A percentile compares a stretch with the other conserved stretches of the same genome.
These are phyloP conservation scores for Pollimyrus isidori DNA, from an alignment of 2,113 vertebrate genomes.

Conservation along the genomic window DNA sequence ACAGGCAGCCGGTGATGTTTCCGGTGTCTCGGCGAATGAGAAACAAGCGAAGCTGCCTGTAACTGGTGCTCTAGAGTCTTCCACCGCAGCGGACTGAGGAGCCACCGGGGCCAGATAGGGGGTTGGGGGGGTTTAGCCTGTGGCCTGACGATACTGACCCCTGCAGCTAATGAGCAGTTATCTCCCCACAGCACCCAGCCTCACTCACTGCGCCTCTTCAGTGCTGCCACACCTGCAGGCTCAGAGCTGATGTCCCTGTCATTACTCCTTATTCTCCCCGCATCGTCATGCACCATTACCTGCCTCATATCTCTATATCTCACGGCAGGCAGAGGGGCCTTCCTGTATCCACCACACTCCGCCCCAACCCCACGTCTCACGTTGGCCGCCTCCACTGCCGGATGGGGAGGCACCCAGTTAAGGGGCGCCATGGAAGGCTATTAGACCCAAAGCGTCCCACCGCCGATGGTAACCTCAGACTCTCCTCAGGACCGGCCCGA, in stretches of 20 bases:
- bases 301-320: not conserved
- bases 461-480: not conserved
- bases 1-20: not conserved
- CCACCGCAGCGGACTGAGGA: not conserved
- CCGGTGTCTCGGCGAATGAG: not conserved
- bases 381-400: not conserved
- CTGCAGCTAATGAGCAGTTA: conserved; percentile 48
- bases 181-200: conserved; percentile 15
- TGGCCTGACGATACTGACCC: conserved; percentile 41
- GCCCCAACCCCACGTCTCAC: not conserved
- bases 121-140: conserved; percentile 36
- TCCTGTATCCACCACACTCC: not conserved
- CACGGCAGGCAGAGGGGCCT: not conserved
- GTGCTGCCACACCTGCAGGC: not conserved
- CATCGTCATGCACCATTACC: not conserved
- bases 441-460: not conserved
- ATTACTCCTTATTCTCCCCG: not conserved
- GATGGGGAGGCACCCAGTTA: not conserved
- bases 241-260: not conserved
- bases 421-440: not conserved
- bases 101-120: conserved; percentile 30
- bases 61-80: not conserved
- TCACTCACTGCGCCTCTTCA: not conserved
- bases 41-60: not conserved
- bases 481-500: not conserved